Percentiles rank a stretch among this genome's conserved stretches.
phyloP scores from a whole-genome alignment of 2,113 vertebrate species.

The Grammomys surdaster region DNA sequence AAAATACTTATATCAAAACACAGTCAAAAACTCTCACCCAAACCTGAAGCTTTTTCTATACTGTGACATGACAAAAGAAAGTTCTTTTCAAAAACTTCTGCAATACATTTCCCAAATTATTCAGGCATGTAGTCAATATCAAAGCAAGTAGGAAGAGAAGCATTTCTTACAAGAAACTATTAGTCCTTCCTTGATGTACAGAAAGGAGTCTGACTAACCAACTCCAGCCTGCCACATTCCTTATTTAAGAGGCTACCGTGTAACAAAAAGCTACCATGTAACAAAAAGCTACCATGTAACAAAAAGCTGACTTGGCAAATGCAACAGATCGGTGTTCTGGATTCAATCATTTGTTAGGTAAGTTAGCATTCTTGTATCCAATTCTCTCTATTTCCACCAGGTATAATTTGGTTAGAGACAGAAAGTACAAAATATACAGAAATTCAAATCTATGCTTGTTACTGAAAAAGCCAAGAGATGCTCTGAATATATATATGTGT shows the following conservation, averaged over 20 bases:
- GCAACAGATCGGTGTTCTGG: background rate
- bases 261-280: too few species aligned
- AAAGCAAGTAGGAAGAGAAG: slow-evolving; percentile 12
- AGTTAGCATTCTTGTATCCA: slow-evolving; percentile 45
- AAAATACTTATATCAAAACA: slow-evolving; percentile 40
- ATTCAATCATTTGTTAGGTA: slow-evolving; percentile 64
- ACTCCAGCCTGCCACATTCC: slow-evolving; percentile 35
- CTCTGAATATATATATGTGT: background rate
- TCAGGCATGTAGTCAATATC: slow-evolving; percentile 53
- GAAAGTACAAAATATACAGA: slow-evolving; percentile 54
- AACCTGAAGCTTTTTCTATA: slow-evolving; percentile 36
- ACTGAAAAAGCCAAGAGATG: slow-evolving; percentile 38
- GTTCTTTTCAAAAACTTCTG: slow-evolving; percentile 27
- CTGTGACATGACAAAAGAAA: slow-evolving; percentile 60
- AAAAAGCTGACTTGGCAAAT: slow-evolving; percentile 58
- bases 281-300: slow-evolving; percentile 26
- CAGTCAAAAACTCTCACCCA: slow-evolving; percentile 36
- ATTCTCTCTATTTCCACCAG: background rate
- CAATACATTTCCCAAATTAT: slow-evolving; percentile 58
- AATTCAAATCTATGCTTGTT: slow-evolving; percentile 39
- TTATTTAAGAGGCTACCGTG: slow-evolving; percentile 32
- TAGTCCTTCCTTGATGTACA: slow-evolving; percentile 50
- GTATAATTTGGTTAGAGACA: slow-evolving; percentile 24
- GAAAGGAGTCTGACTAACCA: slow-evolving; percentile 57
- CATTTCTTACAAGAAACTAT: slow-evolving; percentile 42